phyloP scores from a whole-genome alignment of 2,888 invertebrate genomes.

The Perizoma affinitatum region DNA sequence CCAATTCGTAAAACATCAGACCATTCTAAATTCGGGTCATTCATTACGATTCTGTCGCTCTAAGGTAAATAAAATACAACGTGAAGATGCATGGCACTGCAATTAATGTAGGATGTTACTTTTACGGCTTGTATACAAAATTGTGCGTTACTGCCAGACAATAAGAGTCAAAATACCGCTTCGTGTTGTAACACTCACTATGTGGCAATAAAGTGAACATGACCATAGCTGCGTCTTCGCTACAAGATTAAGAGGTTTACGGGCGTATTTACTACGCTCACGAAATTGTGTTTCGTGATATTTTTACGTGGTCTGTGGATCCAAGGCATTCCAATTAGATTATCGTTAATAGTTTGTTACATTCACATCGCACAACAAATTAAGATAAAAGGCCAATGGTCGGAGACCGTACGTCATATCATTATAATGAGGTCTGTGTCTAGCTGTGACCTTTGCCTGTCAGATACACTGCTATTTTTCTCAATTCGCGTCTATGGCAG shows the following conservation, averaged over 20 bases:
- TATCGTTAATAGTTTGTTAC: no score
- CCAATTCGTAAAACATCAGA: constrained; percentile 11
- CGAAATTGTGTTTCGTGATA: constrained; percentile 17
- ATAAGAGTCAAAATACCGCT: constrained; percentile 23
- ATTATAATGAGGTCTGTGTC: no score
- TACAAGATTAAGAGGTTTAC: constrained; percentile 38
- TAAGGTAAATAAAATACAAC: constrained; percentile 13
- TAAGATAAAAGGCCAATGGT: no score
- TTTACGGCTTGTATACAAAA: constrained; percentile 10
- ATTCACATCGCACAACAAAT: no score
- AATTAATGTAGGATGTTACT: constrained; percentile 31
- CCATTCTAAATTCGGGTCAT: constrained; percentile 26
- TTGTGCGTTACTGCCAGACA: constrained; percentile 14
- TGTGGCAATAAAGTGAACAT: constrained; percentile 37
- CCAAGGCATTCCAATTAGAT: neutral
- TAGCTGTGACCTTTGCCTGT: no score
- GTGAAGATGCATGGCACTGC: constrained; percentile 21
- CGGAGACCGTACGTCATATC: no score
- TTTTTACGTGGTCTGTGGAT: constrained; percentile 3
- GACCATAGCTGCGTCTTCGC: constrained; percentile 37
- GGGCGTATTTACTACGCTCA: constrained; percentile 34
- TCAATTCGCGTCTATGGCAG: no score
- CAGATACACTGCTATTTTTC: no score
- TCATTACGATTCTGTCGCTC: constrained; percentile 15
- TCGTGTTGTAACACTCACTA: constrained; percentile 11